Percentiles rank a stretch among this genome's conserved stretches.
These are phyloP conservation scores for Montipora cactus DNA, from an alignment of 64 coral and sea anemone genomes.

Conservation along the genomic window DNA sequence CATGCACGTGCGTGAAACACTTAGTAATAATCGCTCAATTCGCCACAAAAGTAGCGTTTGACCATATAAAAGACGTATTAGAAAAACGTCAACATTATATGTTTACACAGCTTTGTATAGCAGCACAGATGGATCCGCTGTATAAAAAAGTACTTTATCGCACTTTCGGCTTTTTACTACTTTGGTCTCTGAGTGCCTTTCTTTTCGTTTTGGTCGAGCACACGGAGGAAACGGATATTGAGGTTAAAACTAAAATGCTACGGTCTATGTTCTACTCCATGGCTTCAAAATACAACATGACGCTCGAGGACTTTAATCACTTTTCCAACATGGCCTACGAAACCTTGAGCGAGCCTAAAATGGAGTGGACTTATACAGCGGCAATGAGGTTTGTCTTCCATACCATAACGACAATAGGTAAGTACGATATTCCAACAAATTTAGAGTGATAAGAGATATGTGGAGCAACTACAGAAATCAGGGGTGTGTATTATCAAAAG, in stretches of 20 bases:
- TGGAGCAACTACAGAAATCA: too few species aligned
- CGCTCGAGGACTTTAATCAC: slow-evolving; percentile 44
- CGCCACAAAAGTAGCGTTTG: too few species aligned
- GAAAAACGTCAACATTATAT: too few species aligned
- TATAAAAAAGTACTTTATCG: slow-evolving; percentile 30
- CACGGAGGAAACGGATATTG: slow-evolving; percentile 5
- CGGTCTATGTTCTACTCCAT: slow-evolving; percentile 43
- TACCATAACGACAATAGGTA: slow-evolving; percentile 70
- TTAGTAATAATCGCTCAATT: not conserved
- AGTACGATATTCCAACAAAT: not conserved
- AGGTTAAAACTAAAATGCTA: slow-evolving; percentile 21
- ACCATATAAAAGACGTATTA: too few species aligned
- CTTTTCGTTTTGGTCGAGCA: slow-evolving; percentile 48
- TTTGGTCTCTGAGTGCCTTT: slow-evolving; percentile 29
- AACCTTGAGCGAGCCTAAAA: slow-evolving; percentile 35
- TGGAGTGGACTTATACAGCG: slow-evolving; percentile 36
- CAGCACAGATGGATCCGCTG: slow-evolving; percentile 12
- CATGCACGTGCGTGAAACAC: too few species aligned
- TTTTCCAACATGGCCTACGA: slow-evolving; percentile 44
- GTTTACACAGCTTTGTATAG: not conserved
- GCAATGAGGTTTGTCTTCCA: slow-evolving; percentile 48
- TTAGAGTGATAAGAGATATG: too few species aligned
- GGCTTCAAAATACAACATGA: slow-evolving; percentile 75
- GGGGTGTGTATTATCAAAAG: too few species aligned
- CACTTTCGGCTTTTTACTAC: not conserved